These are phyloP conservation scores for Alligator mississippiensis DNA, from an alignment of 2,113 vertebrate species.

Conservation along the genomic window DNA sequence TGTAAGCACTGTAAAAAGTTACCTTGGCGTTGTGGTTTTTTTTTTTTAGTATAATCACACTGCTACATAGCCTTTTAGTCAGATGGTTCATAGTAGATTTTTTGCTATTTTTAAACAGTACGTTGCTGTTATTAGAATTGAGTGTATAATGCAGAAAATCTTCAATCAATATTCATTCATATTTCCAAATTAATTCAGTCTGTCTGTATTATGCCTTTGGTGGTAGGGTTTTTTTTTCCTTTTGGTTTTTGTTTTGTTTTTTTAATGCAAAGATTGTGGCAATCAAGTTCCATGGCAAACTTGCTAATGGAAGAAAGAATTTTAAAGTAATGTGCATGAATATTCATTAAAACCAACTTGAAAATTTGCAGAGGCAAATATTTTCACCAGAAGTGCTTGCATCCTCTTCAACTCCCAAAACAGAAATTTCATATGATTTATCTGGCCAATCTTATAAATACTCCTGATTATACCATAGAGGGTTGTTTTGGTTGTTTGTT, in stretches of 20 bases:
- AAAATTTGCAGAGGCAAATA: not conserved
- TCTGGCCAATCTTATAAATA: conserved; percentile 13
- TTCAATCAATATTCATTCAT: not conserved
- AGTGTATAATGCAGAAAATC: not conserved
- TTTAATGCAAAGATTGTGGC: not conserved
- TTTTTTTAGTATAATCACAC: not conserved
- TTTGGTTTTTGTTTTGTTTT: accelerated
- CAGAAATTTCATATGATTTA: not conserved
- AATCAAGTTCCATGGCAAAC: not conserved
- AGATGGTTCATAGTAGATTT: not conserved
- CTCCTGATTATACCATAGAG: not conserved
- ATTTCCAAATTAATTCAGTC: not conserved
- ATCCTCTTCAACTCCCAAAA: not conserved
- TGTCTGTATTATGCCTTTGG: not conserved
- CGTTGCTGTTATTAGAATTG: not conserved
- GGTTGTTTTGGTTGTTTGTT: not conserved
- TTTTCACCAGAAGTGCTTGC: not conserved
- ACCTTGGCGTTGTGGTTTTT: not conserved
- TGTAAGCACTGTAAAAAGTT: not conserved
- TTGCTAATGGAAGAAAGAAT: not conserved
- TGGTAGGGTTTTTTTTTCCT: too few relatives aligned
- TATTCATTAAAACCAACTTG: conserved; percentile 16
- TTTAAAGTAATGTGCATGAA: not conserved
- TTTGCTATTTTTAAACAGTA: not conserved
- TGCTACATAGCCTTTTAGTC: not conserved